These are phyloP conservation scores for Rhodophaea formosa DNA, from an alignment of 2,888 invertebrate genomes.

Conservation along the genomic window DNA sequence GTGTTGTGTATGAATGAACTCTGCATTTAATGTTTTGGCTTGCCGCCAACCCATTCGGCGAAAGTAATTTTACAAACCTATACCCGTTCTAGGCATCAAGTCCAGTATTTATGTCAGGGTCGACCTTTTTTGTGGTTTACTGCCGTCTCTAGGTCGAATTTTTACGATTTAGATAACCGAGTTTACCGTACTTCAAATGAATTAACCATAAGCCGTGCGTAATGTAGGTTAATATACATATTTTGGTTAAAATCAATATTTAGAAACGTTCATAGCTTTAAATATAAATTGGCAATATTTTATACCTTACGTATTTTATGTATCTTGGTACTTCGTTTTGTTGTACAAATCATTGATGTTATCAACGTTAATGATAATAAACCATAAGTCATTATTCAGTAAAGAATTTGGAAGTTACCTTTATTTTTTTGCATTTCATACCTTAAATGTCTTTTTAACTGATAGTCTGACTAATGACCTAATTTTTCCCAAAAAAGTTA, in stretches of 20 bases:
- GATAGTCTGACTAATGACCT: too few relatives aligned
- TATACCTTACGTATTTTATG: too few relatives aligned
- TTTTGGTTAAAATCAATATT: neutral
- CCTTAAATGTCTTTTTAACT: too few relatives aligned
- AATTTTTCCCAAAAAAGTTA: too few relatives aligned
- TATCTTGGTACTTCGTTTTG: too few relatives aligned
- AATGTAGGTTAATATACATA: neutral
- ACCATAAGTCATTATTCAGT: too few relatives aligned
- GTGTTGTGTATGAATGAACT: constrained; percentile 46
- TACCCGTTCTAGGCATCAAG: constrained; percentile 43
- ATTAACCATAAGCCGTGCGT: neutral
- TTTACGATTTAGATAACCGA: constrained; percentile 49
- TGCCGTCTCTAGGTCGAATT: constrained; percentile 52
- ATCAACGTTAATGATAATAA: too few relatives aligned
- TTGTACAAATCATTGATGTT: too few relatives aligned
- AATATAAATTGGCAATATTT: too few relatives aligned
- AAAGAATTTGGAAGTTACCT: too few relatives aligned
- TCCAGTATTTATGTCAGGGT: constrained; percentile 61
- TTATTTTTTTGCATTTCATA: too few relatives aligned
- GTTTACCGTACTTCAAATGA: neutral
- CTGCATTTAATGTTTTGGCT: constrained; percentile 48
- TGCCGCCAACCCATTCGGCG: constrained; percentile 50
- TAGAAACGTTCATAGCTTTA: too few relatives aligned
- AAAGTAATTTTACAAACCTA: constrained; percentile 57
- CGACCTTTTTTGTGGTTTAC: constrained; percentile 52